phyloP scores from a whole-genome alignment of 2,113 vertebrate species.

The Myrmecobius fasciatus region DNA sequence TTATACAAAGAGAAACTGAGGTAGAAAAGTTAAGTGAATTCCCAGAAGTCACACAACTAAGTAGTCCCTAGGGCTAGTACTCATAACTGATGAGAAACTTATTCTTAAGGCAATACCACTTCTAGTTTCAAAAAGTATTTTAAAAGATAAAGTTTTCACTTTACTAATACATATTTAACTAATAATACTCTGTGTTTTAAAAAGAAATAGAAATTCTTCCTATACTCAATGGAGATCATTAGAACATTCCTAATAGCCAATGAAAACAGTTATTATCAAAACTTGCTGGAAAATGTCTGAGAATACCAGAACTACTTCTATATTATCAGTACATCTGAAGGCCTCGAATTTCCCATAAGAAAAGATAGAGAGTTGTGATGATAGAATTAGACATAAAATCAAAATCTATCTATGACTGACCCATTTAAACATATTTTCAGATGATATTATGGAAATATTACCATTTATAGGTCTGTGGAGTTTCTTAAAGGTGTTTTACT shows the following conservation, averaged over 20 bases:
- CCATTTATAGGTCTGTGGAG: not conserved
- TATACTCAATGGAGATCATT: not conserved
- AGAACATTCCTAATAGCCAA: not conserved
- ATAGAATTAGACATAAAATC: slow-evolving; percentile 34
- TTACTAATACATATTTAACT: slow-evolving; percentile 6
- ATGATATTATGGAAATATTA: not conserved
- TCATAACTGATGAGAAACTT: not conserved
- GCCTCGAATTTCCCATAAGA: slow-evolving; percentile 50
- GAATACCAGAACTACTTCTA: slow-evolving; percentile 37
- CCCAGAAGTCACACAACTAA: slow-evolving; percentile 11
- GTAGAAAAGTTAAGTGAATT: slow-evolving; percentile 28
- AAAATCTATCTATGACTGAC: slow-evolving; percentile 36
- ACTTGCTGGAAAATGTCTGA: not conserved
- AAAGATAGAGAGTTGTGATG: not conserved
- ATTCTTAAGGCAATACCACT: not conserved
- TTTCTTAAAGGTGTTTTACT: slow-evolving; percentile 25
- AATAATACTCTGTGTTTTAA: slow-evolving; percentile 11
- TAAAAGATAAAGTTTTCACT: slow-evolving; percentile 23
- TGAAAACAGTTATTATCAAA: slow-evolving; percentile 47
- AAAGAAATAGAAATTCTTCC: slow-evolving; percentile 22
- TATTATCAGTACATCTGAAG: slow-evolving; percentile 5
- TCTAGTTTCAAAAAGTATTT: slow-evolving; percentile 48
- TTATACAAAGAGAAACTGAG: slow-evolving; percentile 31
- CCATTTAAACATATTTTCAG: slow-evolving; percentile 11
- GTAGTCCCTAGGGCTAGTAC: not conserved